Conservation (phyloP, 2,888 invertebrate genomes). For the Noctua janthina region DNA sequence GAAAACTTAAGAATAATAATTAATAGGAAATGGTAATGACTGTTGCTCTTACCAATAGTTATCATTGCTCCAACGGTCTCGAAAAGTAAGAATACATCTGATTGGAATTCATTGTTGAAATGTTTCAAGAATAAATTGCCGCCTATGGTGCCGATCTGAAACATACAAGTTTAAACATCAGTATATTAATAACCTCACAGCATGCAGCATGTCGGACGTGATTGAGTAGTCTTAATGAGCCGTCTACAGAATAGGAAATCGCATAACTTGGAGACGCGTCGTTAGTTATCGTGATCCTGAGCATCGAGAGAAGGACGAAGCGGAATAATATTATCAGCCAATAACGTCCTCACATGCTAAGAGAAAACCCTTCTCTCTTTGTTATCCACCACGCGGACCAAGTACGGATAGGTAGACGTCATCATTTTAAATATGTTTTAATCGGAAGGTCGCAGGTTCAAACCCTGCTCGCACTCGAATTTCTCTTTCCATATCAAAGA, state of each 20-base stretch:
- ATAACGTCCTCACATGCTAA: background rate
- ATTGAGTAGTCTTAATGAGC: background rate
- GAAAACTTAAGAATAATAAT: background rate
- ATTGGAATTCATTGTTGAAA: conserved; percentile 92
- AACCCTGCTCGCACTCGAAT: no score
- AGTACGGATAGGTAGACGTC: background rate
- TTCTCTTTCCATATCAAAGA: background rate
- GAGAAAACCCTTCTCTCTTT: background rate
- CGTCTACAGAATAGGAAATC: background rate
- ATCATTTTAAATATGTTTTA: background rate
- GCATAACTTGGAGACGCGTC: background rate
- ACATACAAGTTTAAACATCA: conserved; percentile 20
- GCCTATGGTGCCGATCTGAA: conserved; percentile 92
- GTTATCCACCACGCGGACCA: background rate
- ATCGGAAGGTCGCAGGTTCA: no score
- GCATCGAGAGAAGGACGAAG: background rate
- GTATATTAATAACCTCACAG: background rate
- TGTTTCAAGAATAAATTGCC: conserved; percentile 94
- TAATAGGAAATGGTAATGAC: background rate
- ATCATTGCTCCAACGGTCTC: conserved; percentile 79
- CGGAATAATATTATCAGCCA: background rate
- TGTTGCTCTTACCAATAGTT: conserved; percentile 73
- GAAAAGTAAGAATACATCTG: conserved; percentile 91
- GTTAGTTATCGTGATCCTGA: background rate
- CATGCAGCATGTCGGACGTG: no score